Evolutionary conservation across 2,113 vertebrate genomes (phyloP).

Genomic region (Chrysemys picta): DNA sequence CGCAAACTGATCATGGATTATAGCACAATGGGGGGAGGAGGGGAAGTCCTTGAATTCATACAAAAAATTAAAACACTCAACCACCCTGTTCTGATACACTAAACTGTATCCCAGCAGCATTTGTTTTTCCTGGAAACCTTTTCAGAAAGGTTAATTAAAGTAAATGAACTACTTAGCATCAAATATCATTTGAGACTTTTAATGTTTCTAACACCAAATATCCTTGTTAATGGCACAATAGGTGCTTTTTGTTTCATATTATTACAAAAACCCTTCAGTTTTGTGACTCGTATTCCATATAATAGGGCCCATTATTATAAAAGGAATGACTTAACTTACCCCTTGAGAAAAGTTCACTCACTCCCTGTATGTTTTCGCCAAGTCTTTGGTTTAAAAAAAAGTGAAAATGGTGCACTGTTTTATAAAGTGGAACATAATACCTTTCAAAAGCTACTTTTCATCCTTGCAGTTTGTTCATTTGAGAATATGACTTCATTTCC

Average conservation of each 20-base stretch:
- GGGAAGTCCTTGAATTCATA: not conserved
- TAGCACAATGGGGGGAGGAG: not conserved
- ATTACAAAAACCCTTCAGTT: constrained; percentile 19
- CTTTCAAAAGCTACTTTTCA: not conserved
- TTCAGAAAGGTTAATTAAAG: constrained; percentile 29
- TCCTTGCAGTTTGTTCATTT: not conserved
- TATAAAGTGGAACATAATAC: constrained; percentile 31
- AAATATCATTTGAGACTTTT: constrained; percentile 30
- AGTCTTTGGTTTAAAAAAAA: not conserved
- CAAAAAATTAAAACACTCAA: not conserved
- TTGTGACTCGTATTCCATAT: not conserved
- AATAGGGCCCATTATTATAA: constrained; percentile 3
- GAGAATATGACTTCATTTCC: constrained; percentile 19
- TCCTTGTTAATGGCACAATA: not conserved
- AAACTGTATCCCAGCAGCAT: not conserved
- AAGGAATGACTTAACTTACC: constrained; percentile 22
- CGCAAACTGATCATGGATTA: not conserved
- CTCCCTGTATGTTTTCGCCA: not conserved
- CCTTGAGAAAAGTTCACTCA: constrained; percentile 3
- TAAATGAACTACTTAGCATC: constrained; percentile 21
- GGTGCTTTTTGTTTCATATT: not conserved
- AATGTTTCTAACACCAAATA: constrained; percentile 31
- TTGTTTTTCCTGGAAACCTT: constrained; percentile 21
- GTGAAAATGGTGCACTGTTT: constrained; percentile 29
- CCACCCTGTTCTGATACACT: not conserved